Base-by-base conservation (phyloP, 2,113 vertebrate genomes). In the Stegastes partitus region DNA sequence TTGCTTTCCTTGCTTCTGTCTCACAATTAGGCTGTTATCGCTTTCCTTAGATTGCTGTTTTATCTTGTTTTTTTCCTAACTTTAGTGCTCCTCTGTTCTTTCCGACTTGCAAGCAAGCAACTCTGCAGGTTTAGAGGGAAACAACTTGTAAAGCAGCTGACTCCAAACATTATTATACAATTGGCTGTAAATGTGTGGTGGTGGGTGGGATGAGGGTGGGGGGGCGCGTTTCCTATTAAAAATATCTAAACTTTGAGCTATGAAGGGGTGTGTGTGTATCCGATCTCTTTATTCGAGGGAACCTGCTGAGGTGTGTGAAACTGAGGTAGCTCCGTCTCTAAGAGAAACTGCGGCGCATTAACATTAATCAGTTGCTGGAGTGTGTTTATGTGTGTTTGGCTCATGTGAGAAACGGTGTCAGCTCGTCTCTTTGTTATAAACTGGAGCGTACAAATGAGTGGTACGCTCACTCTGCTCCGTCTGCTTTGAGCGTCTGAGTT, bases 221-320 rank as follows among this genome's bases (percentile, higher is more conserved):
- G 21, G 75, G 67, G 76, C 56, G 54, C 19, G 0, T 31, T 57
- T 75, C 42, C 65, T 56, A 53, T 78, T 78, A 78, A 73, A 86
- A 66, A 69, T 31, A 65, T 71, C 58, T 5, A 58, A 65, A 44
- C 55, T 74, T 59, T 68, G 44, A 82, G 55, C 70, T 65, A 74
- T 71, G 70, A 68, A 59, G 63, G 18, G 21, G 67, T n/a, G n/a
- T n/a, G 49, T 55, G 26, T 58, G 57, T 57, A 8, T 64, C 47
- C 11, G 4, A 21, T 73, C 19, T 58, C 53, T 85, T 71, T 75
- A 76, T 74, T 76, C 5, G 0, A 26, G 39, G 21, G 59, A 79
- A 84, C 71, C 55, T 86, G 84, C 84, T 84, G 74, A 86, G 54
- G 66, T 77, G 50, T 79, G 42, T 81, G 62, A 72, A 78, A 78